Conservation (phyloP, 2,888 invertebrate genomes). For the Metopia argyrocephala region DNA sequence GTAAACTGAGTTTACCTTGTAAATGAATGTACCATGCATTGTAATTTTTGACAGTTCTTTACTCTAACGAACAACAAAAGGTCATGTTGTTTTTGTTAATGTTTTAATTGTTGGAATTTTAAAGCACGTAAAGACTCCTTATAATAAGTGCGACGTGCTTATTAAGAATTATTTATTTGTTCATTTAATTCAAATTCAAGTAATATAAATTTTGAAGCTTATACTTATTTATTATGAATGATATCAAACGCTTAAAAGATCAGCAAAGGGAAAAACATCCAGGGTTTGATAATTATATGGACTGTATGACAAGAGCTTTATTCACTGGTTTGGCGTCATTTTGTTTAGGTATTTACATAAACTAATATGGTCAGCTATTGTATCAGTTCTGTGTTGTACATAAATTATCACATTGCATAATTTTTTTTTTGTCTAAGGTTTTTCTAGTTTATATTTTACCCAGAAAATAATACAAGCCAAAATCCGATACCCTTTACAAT, state of each 20-base stretch:
- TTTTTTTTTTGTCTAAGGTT: conserved; percentile 71
- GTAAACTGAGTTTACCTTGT: no score
- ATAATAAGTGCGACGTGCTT: no score
- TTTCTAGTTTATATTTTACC: conserved; percentile 78
- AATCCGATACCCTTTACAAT: conserved; percentile 75
- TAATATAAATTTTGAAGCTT: not conserved
- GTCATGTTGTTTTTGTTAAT: no score
- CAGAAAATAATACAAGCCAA: conserved; percentile 76
- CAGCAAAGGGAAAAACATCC: conserved; percentile 78
- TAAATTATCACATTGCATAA: conserved; percentile 59
- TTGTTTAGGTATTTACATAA: conserved; percentile 74
- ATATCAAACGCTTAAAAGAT: conserved; percentile 77
- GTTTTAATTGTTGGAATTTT: no score
- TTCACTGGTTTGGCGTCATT: conserved; percentile 79
- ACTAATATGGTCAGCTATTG: not conserved
- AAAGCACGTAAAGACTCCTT: no score
- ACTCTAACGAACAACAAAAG: no score
- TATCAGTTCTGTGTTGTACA: not conserved
- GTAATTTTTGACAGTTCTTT: no score
- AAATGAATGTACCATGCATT: no score
- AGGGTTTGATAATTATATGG: conserved; percentile 78
- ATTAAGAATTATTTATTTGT: no score
- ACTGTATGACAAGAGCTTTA: conserved; percentile 79
- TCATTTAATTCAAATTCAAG: not conserved
- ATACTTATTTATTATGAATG: conserved; percentile 73